Evolutionary conservation across 2,113 vertebrate species (phyloP), one percentile per base, ranked within the genome.

Genomic region (Campylomormyrus tamandua): DNA sequence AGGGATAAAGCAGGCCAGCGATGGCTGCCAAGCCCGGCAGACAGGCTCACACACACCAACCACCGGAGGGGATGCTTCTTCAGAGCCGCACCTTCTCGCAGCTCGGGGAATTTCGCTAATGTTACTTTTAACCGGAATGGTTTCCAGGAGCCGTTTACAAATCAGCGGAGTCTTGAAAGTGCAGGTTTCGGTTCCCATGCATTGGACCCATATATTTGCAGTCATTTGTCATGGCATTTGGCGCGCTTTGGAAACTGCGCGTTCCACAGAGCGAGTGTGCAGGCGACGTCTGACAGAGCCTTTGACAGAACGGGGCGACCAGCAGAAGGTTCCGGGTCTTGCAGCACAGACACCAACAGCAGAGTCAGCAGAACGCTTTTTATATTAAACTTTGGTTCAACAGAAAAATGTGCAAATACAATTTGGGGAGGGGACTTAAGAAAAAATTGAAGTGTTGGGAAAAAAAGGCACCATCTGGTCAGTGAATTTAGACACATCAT

Each of bases 341-440:
- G 11, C 35, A 42, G 35, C 35, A 46, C 42, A 46, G 21, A 56
- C 53, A 56, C 19, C 5, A 83, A 35, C 70, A 80, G 21, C 21
- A 24, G 8, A 45, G 45, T 48, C 3, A 84, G 21, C 83, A 48
- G 42, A 21, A 48, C 3, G 83, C 24, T 84, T 48, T 84, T 84
- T 48, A 48, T 87, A 56, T 56, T 56, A 53, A 56, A 87, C 85
- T 87, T 87, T 87, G 48, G 85, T 87, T 53, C 17, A 35, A 87
- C 50, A 52, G 24, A 85, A 86, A 19, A 87, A 53, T 56, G 85
- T 53, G 49, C 48, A 87, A 87, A 87, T 35, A 39, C 5, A 87
- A 56, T 19, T 8, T 24, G 10, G 9, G 49, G 1, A 2, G 8
- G 1, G 5, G 5, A n/a, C 19, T 86, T 35, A 15, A 52, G 3